Conservation (phyloP, 2,797 vertebrate species). For the Sebastolobus altivelis region DNA sequence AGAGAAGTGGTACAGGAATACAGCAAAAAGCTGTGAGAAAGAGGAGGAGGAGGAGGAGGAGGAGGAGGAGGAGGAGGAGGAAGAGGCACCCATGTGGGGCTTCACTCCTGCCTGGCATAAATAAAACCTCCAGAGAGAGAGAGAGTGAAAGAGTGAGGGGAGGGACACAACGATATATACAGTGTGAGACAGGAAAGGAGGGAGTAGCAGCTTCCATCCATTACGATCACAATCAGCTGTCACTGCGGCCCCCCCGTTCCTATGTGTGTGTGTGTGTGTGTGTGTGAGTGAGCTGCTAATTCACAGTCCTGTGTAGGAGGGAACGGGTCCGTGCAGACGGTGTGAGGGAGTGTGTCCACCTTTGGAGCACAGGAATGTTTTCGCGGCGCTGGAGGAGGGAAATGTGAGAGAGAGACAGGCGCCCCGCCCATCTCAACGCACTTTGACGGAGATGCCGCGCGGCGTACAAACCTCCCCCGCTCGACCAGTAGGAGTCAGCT, state of each 20-base stretch:
- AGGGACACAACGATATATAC: slow-evolving; percentile 41
- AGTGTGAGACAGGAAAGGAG: slow-evolving; percentile 54
- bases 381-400: slow-evolving; percentile 56
- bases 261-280: neutral
- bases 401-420: slow-evolving; percentile 46
- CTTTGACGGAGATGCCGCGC: slow-evolving; percentile 13
- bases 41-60: slow-evolving; percentile 2
- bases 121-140: slow-evolving; percentile 31
- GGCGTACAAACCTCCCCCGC: slow-evolving; percentile 32
- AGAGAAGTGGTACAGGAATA: slow-evolving; percentile 10
- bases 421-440: slow-evolving; percentile 44
- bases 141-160: slow-evolving; percentile 22
- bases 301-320: slow-evolving; percentile 54
- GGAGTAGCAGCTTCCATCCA: slow-evolving; percentile 69
- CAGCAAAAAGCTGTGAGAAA: slow-evolving; percentile 26
- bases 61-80: slow-evolving; percentile 19
- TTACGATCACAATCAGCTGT: slow-evolving; percentile 75
- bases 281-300: slow-evolving; percentile 22
- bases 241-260: slow-evolving; percentile 30
- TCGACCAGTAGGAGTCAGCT: slow-evolving; percentile 39
- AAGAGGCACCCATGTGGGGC: slow-evolving; percentile 11
- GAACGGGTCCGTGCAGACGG: slow-evolving; percentile 31
- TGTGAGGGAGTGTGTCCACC: slow-evolving; percentile 67
- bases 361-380: slow-evolving; percentile 79
- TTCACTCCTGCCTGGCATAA: slow-evolving; percentile 40